Evolutionary conservation across 2,113 vertebrate species (phyloP), one percentile per base, ranked within the genome.

Genomic region (Crotophaga sulcirostris): DNA sequence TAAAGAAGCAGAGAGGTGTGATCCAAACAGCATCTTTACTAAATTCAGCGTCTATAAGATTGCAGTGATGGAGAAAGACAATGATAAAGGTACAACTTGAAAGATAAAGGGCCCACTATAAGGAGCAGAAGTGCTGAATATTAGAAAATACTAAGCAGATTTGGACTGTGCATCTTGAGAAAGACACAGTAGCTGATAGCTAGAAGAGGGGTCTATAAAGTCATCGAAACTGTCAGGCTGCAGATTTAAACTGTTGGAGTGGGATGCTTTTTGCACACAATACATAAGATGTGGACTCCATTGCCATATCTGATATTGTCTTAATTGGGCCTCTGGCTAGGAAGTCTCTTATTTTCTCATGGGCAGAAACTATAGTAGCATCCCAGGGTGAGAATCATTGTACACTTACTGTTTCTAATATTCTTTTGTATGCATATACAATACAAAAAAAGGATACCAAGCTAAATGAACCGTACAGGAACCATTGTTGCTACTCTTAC

Each of bases 31-130:
- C 97, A 98, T 99, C 95, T 99, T 99, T 76, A 99, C 99, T 87
- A 99, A 99, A 29, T 99, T 99, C 97, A 98, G 94, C 85, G 21
- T 99, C 70, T 99, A 98, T 97, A 99, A 98, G 98, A 98, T 99
- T 84, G 98, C 99, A 26, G 60, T 99, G 63, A 77, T 98, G 80
- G 98, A 99, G 72, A 98, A 97, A 6, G 94, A 99, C 74, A 59
- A 87, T 68, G 95, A 97, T 34, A 98, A 97, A 98, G 99, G 99
- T 98, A 98, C 82, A 89, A 23, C 20, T 26, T 89, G 45, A 51
- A 74, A 54, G 64, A 80, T 76, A 62, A 82, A 87, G 38, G 17
- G 5, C 55, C 17, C 23, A 5, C 40, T 77, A 31, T 11, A 33
- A 62, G 8, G 34, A 89, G 21, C 38, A 72, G 66, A 60, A 85